Conservation (phyloP, 2,113 vertebrate species). For the Arizona elegans region DNA sequence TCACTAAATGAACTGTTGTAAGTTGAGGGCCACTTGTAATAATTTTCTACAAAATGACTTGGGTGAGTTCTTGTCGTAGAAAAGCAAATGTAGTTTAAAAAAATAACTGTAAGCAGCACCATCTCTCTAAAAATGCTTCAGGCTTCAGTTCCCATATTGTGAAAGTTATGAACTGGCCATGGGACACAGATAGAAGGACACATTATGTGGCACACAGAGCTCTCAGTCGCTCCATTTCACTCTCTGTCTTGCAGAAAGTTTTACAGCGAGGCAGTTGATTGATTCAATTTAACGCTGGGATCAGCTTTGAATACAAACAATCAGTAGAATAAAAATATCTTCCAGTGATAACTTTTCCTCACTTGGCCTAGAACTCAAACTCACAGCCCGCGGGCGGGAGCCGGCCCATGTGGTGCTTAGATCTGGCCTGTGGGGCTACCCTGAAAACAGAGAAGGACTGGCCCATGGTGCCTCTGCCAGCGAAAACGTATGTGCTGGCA, state of each 20-base stretch:
- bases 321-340: background rate
- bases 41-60: background rate
- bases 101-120: background rate
- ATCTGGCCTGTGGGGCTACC: too few species aligned
- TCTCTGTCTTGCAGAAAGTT: background rate
- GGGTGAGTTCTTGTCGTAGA: background rate
- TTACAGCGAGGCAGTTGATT: background rate
- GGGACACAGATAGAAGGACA: background rate
- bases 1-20: too few species aligned
- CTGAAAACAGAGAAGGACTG: too few species aligned
- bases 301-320: background rate
- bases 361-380: background rate
- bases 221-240: background rate
- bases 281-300: background rate
- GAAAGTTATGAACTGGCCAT: background rate
- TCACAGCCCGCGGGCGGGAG: too few species aligned
- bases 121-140: background rate
- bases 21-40: background rate
- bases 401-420: too few species aligned
- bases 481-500: too few species aligned
- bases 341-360: background rate
- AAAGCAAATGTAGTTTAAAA: background rate
- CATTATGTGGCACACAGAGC: background rate
- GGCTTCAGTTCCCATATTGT: background rate
- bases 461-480: too few species aligned